Evolutionary conservation across 2,888 invertebrate genomes (phyloP).

Genomic region (Hypselothyrea guttata): DNA sequence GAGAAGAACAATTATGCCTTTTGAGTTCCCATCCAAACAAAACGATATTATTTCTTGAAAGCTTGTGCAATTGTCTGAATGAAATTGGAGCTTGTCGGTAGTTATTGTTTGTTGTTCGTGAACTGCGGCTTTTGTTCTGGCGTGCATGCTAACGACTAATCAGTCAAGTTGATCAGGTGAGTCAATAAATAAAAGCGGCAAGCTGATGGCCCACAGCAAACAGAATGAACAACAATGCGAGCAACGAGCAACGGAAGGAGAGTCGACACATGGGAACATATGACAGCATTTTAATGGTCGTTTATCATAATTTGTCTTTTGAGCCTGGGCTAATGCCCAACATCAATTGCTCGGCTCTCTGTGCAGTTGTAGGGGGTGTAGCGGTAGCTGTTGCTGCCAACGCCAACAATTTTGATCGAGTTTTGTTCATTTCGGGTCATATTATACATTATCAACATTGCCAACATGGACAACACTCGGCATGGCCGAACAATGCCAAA

Average conservation of each 20-base stretch:
- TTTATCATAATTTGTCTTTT: conserved; percentile 73
- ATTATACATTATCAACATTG: conserved; percentile 30
- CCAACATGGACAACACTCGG: neutral
- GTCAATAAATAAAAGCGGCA: conserved; percentile 80
- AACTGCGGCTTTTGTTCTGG: conserved; percentile 14
- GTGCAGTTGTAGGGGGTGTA: conserved; percentile 31
- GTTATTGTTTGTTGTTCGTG: conserved; percentile 16
- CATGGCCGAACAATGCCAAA: conserved; percentile 17
- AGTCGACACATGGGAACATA: conserved; percentile 63
- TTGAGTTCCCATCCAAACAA: neutral
- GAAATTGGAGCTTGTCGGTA: conserved; percentile 23
- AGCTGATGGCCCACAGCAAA: conserved; percentile 22
- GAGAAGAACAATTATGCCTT: no score
- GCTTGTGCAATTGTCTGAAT: conserved; percentile 41
- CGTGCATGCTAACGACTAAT: conserved; percentile 81
- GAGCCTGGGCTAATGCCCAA: conserved; percentile 55
- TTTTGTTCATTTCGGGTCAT: conserved; percentile 20
- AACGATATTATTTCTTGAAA: conserved; percentile 6
- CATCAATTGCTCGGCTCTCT: conserved; percentile 55
- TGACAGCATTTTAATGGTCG: conserved; percentile 71
- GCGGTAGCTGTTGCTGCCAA: conserved; percentile 16
- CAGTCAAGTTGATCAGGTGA: conserved; percentile 81
- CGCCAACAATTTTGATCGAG: conserved; percentile 47
- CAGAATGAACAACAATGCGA: conserved; percentile 7
- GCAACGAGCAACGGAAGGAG: conserved; percentile 10